Evolutionary conservation across 2,797 vertebrate species (phyloP).

Genomic region (Lateolabrax maculatus): DNA sequence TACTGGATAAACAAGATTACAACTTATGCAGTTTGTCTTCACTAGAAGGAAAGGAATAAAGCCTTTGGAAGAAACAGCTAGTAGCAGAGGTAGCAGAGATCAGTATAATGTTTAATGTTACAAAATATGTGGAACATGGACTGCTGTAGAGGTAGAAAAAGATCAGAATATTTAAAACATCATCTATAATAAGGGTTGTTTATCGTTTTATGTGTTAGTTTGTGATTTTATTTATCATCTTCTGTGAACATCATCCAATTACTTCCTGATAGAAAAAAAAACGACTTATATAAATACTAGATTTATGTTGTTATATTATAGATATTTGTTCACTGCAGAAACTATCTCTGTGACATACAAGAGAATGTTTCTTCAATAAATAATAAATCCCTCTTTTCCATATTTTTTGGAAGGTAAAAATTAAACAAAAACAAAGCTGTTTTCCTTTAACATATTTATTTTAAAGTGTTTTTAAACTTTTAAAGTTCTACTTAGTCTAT

Average conservation of each 20-base stretch:
- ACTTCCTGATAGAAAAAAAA: too few relatives aligned
- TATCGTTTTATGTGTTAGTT: neutral
- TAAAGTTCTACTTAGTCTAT: too few relatives aligned
- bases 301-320: too few relatives aligned
- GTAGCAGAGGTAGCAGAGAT: slow-evolving; percentile 5
- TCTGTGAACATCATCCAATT: too few relatives aligned
- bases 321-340: neutral
- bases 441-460: too few relatives aligned
- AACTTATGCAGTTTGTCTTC: slow-evolving; percentile 57
- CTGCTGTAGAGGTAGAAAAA: neutral
- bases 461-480: too few relatives aligned
- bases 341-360: neutral
- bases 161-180: neutral
- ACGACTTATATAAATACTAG: neutral
- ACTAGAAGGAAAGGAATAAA: slow-evolving; percentile 39
- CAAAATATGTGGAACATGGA: neutral
- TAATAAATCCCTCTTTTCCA: too few relatives aligned
- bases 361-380: neutral
- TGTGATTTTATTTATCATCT: too few relatives aligned
- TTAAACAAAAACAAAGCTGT: too few relatives aligned
- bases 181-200: neutral
- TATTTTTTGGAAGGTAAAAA: too few relatives aligned
- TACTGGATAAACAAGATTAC: slow-evolving; percentile 67
- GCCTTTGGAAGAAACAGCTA: slow-evolving; percentile 1
- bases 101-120: slow-evolving; percentile 2